Evolutionary conservation across 2,888 invertebrate species (phyloP), one percentile per base, ranked within the genome.

Genomic region (Scotopteryx bipunctaria): DNA sequence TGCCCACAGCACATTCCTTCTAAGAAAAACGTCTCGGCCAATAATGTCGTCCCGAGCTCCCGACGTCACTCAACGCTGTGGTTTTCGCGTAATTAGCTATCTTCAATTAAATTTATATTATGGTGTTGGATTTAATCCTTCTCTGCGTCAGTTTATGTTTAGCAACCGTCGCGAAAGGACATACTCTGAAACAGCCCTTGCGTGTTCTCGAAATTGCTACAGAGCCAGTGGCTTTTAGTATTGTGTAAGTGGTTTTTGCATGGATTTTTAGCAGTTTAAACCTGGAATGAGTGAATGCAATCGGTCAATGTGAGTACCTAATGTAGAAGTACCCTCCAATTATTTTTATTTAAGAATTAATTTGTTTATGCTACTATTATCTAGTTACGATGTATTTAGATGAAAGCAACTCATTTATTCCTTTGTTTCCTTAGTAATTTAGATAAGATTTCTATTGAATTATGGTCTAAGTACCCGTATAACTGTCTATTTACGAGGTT

Each of bases 91-190:
- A 79, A 84, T 85, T 83, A n/a, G n/a, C n/a, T n/a, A 81, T 76
- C 71, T 75, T 52, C 79, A 82, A 86, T 86, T 86, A 83, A 81
- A 75, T 81, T 77, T 75, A 81, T 83, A 75, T 78, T 77, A 81
- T 78, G 73, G 71, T 83, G 79, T 86, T 81, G 81, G 76, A 73
- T 66, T 75, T 62, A 55, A 66, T 66, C 67, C 63, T 64, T 61
- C 56, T 64, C 52, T 57, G 68, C 66, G 71, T 68, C 81, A 86
- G 85, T 85, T 66, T 67, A 71, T 56, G 64, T 72, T 65, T 66
- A 36, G 60, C 58, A 67, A 61, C 59, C 64, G 69, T 46, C 57
- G 71, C 44, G 71, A 48, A 36, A 47, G 61, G 65, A 54, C 41
- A 50, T 44, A 40, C 17, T 37, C 15, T 5, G 14, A 33, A 36